Conservation (phyloP, 2,113 vertebrate species). For the Empidonax traillii region DNA sequence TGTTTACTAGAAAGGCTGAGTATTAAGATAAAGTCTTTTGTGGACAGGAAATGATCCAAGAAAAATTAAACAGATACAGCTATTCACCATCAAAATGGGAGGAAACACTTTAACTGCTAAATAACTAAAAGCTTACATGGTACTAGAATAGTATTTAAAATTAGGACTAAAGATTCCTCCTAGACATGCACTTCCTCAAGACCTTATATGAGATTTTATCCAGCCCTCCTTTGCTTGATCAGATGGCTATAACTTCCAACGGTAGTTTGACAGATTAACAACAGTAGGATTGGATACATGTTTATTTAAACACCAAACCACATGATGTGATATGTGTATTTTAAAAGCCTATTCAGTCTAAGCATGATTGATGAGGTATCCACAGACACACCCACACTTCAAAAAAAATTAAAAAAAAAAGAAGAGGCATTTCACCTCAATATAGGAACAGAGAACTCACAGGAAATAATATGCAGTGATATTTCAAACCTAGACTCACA, state of each 20-base stretch:
- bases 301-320: background rate
- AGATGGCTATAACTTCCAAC: background rate
- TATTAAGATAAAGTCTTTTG: slow-evolving; percentile 48
- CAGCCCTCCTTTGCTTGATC: background rate
- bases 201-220: background rate
- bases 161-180: background rate
- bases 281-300: background rate
- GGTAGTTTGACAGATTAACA: background rate
- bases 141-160: background rate
- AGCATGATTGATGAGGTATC: background rate
- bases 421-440: background rate
- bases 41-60: slow-evolving; percentile 45
- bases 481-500: background rate
- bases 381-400: background rate
- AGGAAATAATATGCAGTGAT: slow-evolving; percentile 4
- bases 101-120: slow-evolving; percentile 31
- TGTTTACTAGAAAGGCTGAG: slow-evolving; percentile 52
- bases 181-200: background rate
- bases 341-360: background rate
- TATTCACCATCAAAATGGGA: slow-evolving; percentile 10
- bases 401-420: background rate
- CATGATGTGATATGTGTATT: background rate
- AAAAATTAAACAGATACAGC: slow-evolving; percentile 52
- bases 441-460: background rate
- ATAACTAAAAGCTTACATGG: background rate